These are phyloP conservation scores for Parthenolecanium corni DNA, from an alignment of 2,888 invertebrate genomes.

Conservation along the genomic window DNA sequence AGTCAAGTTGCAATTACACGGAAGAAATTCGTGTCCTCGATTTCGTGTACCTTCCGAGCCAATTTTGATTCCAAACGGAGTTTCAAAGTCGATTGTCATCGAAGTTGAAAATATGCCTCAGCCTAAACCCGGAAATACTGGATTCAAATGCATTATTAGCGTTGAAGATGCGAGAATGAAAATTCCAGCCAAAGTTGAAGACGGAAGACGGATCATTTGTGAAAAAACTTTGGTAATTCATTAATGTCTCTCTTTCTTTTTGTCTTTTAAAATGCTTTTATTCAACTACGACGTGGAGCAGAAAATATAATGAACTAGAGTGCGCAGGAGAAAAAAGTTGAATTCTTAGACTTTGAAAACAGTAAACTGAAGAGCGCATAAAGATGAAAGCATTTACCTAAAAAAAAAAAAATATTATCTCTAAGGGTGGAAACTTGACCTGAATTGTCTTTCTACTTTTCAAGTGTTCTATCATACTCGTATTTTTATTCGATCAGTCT, in stretches of 20 bases:
- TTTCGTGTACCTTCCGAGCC: slow-evolving; percentile 62
- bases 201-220: slow-evolving; percentile 69
- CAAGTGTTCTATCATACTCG: too few species aligned
- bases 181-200: slow-evolving; percentile 73
- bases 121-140: slow-evolving; percentile 76
- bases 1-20: slow-evolving; percentile 46
- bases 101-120: slow-evolving; percentile 85
- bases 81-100: slow-evolving; percentile 74
- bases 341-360: too few species aligned
- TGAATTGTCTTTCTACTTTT: too few species aligned
- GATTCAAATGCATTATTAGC: slow-evolving; percentile 81
- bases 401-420: too few species aligned
- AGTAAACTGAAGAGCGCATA: too few species aligned
- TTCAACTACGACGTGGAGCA: too few species aligned
- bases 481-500: too few species aligned
- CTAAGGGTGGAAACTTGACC: too few species aligned
- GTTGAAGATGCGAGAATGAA: slow-evolving; percentile 83
- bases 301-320: too few species aligned
- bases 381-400: too few species aligned
- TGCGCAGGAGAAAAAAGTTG: too few species aligned
- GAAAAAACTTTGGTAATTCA: slow-evolving; percentile 68
- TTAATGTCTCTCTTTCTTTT: slow-evolving; percentile 19
- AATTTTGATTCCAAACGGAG: slow-evolving; percentile 75
- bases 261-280: too few species aligned
- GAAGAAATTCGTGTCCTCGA: slow-evolving; percentile 63